Evolutionary conservation across 92 coral and sea anemone species (phyloP).

Genomic region (Palythoa heliodiscus): DNA sequence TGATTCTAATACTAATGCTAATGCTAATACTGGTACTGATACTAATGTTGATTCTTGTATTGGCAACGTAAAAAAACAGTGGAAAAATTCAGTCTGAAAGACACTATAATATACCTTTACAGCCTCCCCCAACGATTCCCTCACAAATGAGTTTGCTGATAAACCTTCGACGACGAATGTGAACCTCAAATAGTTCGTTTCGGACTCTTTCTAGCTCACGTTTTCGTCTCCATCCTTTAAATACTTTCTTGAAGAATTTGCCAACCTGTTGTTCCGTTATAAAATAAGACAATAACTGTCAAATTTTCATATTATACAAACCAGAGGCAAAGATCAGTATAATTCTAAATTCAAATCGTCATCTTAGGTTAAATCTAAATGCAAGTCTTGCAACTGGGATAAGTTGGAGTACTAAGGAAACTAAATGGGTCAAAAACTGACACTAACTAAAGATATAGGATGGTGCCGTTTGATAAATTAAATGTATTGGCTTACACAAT

Average conservation of each 20-base stretch:
- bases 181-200: constrained; percentile 86
- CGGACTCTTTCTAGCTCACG: constrained; percentile 78
- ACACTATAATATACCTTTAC: constrained; percentile 63
- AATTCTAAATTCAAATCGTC: not conserved
- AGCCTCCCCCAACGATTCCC: constrained; percentile 93
- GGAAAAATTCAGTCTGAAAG: not conserved
- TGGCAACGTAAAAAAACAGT: not conserved
- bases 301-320: not conserved
- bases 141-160: constrained; percentile 93
- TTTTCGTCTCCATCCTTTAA: constrained; percentile 93
- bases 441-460: too few relatives aligned
- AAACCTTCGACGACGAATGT: constrained; percentile 88
- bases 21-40: too few relatives aligned
- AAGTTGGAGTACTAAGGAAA: too few relatives aligned
- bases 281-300: not conserved
- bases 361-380: too few relatives aligned
- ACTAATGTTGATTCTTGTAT: too few relatives aligned
- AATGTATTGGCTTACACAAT: too few relatives aligned
- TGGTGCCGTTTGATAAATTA: too few relatives aligned
- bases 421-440: too few relatives aligned
- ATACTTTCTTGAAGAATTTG: constrained; percentile 83
- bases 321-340: not conserved
- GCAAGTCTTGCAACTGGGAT: too few relatives aligned
- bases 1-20: too few relatives aligned
- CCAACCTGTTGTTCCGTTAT: constrained; percentile 55